Percentiles rank a stretch among this genome's conserved stretches.
Conservation (phyloP, 1,140 invertebrate species). For the Pseudoatta argentina region DNA sequence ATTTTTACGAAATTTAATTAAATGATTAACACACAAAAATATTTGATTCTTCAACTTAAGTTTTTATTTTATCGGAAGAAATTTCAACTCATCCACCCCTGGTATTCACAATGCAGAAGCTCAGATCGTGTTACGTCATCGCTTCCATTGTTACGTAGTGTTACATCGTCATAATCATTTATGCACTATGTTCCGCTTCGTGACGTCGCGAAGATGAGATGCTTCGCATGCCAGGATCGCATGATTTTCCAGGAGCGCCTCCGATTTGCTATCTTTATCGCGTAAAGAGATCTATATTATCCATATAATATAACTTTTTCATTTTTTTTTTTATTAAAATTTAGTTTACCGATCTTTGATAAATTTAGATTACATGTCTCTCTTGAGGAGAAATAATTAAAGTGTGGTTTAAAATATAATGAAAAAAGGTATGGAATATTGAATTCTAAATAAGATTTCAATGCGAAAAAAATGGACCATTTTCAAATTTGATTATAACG, state of each 20-base stretch:
- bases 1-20: background rate
- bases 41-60: background rate
- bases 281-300: background rate
- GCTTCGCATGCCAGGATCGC: constrained; percentile 70
- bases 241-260: constrained; percentile 62
- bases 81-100: background rate
- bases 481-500: background rate
- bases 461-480: background rate
- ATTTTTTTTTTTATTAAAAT: no score
- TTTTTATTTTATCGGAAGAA: background rate
- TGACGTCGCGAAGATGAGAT: constrained; percentile 78
- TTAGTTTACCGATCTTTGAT: background rate
- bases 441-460: background rate
- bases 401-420: background rate
- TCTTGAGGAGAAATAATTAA: background rate
- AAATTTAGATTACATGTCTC: background rate
- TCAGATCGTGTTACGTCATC: background rate
- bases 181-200: constrained; percentile 46
- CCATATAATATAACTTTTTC: background rate
- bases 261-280: background rate
- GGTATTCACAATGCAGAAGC: background rate
- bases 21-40: background rate
- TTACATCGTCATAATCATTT: background rate
- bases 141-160: constrained; percentile 38
- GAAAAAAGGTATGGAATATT: constrained; percentile 17